phyloP scores from a whole-genome alignment of 2,113 vertebrate species.

The Labeo rohita region DNA sequence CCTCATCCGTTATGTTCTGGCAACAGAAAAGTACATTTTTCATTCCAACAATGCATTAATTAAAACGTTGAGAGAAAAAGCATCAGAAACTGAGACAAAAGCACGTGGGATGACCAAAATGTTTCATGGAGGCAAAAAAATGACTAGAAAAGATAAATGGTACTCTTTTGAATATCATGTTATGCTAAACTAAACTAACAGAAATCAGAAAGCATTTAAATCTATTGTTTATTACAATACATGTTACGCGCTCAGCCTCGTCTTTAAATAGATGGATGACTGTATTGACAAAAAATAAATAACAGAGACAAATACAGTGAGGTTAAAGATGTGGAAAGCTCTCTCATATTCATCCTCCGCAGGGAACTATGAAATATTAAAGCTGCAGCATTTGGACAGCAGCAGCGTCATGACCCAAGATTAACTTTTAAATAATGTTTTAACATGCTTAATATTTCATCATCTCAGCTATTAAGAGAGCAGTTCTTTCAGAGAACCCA shows the following conservation, averaged over 20 bases:
- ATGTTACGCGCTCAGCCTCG: not conserved
- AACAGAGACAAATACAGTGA: not conserved
- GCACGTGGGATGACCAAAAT: conserved; percentile 6
- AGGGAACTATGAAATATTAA: conserved; percentile 57
- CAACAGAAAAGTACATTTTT: not conserved
- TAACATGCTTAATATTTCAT: conserved; percentile 58
- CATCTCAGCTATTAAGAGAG: conserved; percentile 53
- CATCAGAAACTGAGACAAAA: conserved; percentile 1
- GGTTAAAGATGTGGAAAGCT: conserved; percentile 10
- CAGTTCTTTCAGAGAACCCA: conserved; percentile 44
- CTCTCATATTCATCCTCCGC: conserved; percentile 25
- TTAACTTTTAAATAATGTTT: conserved; percentile 60
- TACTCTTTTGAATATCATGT: not conserved
- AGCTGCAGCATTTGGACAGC: conserved; percentile 30
- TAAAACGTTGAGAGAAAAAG: not conserved
- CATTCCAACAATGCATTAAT: not conserved
- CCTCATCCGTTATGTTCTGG: not conserved
- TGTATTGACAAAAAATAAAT: not conserved
- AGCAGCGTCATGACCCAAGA: conserved; percentile 32
- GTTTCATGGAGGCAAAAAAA: not conserved
- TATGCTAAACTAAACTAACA: not conserved
- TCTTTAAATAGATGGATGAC: not conserved
- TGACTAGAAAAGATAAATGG: not conserved
- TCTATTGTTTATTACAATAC: not conserved
- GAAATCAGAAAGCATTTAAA: not conserved